Base-by-base conservation (phyloP, 2,797 vertebrate genomes). In the Euthynnus affinis region DNA sequence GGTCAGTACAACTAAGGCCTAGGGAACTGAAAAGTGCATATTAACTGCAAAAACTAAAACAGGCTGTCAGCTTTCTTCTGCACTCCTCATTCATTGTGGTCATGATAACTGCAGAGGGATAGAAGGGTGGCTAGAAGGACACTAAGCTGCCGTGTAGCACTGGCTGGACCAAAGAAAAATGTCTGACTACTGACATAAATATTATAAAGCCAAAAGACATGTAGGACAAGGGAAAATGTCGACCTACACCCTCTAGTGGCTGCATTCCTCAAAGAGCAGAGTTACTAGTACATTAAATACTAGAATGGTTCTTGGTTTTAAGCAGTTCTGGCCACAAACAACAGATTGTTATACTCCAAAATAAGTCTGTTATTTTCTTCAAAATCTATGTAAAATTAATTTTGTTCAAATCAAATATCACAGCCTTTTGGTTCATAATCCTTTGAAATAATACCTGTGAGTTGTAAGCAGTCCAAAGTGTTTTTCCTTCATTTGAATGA, bases 231-330 rank as follows among this genome's bases (percentile, higher is more conserved):
- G 4, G 23, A 15, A 56, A 29, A 9, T 52, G 13, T 55, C 37
- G 20, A 14, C 13, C 14, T 48, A 8, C 14, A 60, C 48, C 40
- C 18, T 49, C 66, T 66, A 76, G 67, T 76, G 78, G 72, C 18
- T 29, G 3, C 48, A 53, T 48, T 49, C 46, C 2, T 49, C 13
- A 42, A 49, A 18, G 5, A 15, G 46, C 18, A 20, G 18, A 49
- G n/a, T 49, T 8, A 20, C 6, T n/a, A n/a, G n/a, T n/a, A 7
- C 46, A 42, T 18, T 7, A 49, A 20, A 20, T 20, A 20, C 18
- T 1, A 49, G 18, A 49, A 49, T 20, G 7, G 46, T 20, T 20
- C 9, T 49, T 49, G 46, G 46, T 49, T 49, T 18, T 49, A 20
- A 49, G 46, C 18, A 49, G 9, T 49, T 48, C 13, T 17, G 15